Evolutionary conservation across 1,140 invertebrate genomes (phyloP).

Genomic region (Cydia pomonella): DNA sequence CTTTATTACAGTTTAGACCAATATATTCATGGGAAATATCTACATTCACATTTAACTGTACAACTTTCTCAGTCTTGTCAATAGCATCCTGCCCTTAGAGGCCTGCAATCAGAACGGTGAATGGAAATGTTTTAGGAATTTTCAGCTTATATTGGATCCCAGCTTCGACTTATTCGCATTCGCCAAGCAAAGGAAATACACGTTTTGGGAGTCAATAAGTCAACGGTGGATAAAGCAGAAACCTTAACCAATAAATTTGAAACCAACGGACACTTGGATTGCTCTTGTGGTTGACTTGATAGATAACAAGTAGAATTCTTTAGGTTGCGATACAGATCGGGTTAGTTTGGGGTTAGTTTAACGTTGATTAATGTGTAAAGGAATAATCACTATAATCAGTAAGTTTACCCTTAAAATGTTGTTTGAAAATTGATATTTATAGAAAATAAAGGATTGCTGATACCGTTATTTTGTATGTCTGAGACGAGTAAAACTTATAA

Average conservation of each 20-base stretch:
- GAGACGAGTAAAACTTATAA: no score
- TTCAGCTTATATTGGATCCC: background rate
- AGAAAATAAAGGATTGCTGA: no score
- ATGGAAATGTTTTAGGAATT: no score
- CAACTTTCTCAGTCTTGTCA: no score
- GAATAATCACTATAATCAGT: no score
- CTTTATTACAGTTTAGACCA: no score
- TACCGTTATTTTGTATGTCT: no score
- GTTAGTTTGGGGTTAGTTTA: background rate
- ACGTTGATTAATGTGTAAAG: background rate
- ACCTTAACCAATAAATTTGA: background rate
- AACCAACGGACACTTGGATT: background rate
- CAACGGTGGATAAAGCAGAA: background rate
- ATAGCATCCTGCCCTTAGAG: no score
- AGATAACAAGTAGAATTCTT: background rate
- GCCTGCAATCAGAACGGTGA: background rate
- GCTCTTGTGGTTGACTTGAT: background rate
- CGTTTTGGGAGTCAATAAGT: constrained; percentile 9
- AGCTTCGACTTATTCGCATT: background rate
- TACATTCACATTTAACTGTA: no score
- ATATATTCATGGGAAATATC: no score
- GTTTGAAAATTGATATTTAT: no score
- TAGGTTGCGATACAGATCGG: background rate
- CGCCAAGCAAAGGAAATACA: background rate
- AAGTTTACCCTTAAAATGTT: no score